Evolutionary conservation across 2,888 invertebrate genomes (phyloP).

Genomic region (Acrobasis repandana): DNA sequence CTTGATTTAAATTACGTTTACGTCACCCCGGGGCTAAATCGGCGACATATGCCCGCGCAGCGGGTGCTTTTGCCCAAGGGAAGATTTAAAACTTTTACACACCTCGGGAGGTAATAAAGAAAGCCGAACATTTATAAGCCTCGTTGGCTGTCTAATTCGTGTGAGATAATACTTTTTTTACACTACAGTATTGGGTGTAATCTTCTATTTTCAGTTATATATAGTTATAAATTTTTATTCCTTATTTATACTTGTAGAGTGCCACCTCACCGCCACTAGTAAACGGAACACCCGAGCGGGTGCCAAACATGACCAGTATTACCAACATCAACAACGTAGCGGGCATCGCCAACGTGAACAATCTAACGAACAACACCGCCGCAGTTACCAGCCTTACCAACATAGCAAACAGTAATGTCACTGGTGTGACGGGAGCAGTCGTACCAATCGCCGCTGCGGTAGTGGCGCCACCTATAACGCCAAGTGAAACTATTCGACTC

Average conservation of each 20-base stretch:
- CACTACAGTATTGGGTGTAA: too few relatives aligned
- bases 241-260: conserved; percentile 31
- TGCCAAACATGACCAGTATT: neutral
- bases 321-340: conserved; percentile 3
- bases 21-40: too few relatives aligned
- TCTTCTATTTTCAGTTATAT: too few relatives aligned
- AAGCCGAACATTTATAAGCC: too few relatives aligned
- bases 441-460: neutral
- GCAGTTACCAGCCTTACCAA: conserved; percentile 2
- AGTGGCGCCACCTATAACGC: neutral
- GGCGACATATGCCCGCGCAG: too few relatives aligned
- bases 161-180: neutral
- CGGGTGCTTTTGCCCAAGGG: too few relatives aligned
- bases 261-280: conserved; percentile 47
- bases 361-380: neutral
- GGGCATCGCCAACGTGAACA: conserved; percentile 4
- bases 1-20: too few relatives aligned
- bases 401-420: conserved; percentile 10
- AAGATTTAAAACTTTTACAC: too few relatives aligned
- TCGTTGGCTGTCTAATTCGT: too few relatives aligned
- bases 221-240: neutral
- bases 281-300: conserved; percentile 57
- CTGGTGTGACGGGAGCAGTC: neutral
- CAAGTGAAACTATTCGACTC: neutral
- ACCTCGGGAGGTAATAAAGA: too few relatives aligned